Evolutionary conservation across 2,888 invertebrate genomes (phyloP).

Genomic region (Molanna angustata): DNA sequence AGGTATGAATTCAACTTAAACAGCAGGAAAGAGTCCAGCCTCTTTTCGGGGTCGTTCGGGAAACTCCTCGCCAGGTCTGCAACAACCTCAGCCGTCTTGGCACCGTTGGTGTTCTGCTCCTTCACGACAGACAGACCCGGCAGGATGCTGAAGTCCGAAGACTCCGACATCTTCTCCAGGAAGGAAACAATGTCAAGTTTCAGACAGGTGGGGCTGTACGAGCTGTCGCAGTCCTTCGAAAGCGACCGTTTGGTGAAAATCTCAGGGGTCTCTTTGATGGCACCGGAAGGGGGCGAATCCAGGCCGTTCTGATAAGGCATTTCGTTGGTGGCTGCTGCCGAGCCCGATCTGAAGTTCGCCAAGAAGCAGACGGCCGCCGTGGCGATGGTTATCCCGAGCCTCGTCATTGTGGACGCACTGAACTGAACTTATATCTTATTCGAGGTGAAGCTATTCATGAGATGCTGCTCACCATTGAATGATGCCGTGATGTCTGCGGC

Average conservation of each 20-base stretch:
- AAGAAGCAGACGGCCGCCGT: constrained; percentile 10
- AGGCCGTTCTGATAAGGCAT: constrained; percentile 27
- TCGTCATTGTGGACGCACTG: constrained; percentile 17
- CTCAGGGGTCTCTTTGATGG: constrained; percentile 20
- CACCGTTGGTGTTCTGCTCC: constrained; percentile 58
- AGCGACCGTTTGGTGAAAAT: constrained; percentile 38
- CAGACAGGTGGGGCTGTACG: constrained; percentile 70
- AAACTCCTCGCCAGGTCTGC: constrained; percentile 71
- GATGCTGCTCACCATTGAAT: constrained; percentile 5
- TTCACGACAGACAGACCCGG: constrained; percentile 75
- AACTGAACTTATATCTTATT: constrained; percentile 8
- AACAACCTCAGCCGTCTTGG: constrained; percentile 64
- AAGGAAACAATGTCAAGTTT: constrained; percentile 76
- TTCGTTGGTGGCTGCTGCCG: constrained; percentile 23
- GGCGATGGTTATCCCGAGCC: constrained; percentile 1
- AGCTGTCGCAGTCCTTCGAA: constrained; percentile 53
- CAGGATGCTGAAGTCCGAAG: constrained; percentile 64
- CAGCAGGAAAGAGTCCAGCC: constrained; percentile 71
- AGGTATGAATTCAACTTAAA: constrained; percentile 69
- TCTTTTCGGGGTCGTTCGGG: constrained; percentile 72
- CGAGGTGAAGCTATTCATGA: constrained; percentile 5
- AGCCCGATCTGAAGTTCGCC: background rate
- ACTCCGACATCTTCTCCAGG: constrained; percentile 70
- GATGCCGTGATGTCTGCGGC: too few relatives aligned
- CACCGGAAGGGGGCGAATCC: constrained; percentile 17